Evolutionary conservation across 2,113 vertebrate species (phyloP).

Genomic region (Barbus barbus): DNA sequence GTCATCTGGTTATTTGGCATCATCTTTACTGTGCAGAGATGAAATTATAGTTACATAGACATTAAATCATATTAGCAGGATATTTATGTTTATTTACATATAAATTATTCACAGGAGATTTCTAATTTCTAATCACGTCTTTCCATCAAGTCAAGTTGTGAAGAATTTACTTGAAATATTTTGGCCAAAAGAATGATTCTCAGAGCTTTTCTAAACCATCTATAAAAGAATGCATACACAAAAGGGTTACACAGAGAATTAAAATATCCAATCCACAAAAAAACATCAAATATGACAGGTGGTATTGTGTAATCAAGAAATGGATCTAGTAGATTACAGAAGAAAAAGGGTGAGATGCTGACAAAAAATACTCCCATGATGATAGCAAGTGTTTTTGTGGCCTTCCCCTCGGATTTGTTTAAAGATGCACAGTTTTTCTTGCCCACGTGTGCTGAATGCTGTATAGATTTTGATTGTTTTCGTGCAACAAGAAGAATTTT

Average conservation of each 20-base stretch:
- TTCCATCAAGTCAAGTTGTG: conserved; percentile 37
- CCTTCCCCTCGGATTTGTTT: conserved; percentile 75
- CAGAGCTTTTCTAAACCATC: conserved; percentile 81
- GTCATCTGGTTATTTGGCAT: background rate
- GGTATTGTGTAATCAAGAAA: conserved; percentile 74
- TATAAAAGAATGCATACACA: conserved; percentile 84
- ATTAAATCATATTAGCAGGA: background rate
- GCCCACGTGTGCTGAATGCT: conserved; percentile 39
- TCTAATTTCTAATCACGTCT: background rate
- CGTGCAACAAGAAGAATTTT: conserved; percentile 81
- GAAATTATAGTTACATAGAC: background rate
- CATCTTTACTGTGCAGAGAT: background rate
- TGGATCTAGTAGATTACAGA: conserved; percentile 73
- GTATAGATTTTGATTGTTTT: conserved; percentile 77
- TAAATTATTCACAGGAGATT: background rate
- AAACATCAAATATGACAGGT: conserved; percentile 68
- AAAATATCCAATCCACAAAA: conserved; percentile 84
- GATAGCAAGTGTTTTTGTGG: conserved; percentile 77
- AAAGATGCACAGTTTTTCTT: conserved; percentile 49
- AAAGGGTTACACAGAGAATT: conserved; percentile 84
- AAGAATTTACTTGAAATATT: conserved; percentile 76
- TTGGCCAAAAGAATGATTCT: conserved; percentile 76
- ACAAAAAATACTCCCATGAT: conserved; percentile 80
- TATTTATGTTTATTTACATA: background rate
- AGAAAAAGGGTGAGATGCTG: conserved; percentile 83